A percentile compares a stretch with the other conserved stretches of the same genome.
phyloP scores from a whole-genome alignment of 2,888 invertebrate species.

The Cryptocephalus moraei region DNA sequence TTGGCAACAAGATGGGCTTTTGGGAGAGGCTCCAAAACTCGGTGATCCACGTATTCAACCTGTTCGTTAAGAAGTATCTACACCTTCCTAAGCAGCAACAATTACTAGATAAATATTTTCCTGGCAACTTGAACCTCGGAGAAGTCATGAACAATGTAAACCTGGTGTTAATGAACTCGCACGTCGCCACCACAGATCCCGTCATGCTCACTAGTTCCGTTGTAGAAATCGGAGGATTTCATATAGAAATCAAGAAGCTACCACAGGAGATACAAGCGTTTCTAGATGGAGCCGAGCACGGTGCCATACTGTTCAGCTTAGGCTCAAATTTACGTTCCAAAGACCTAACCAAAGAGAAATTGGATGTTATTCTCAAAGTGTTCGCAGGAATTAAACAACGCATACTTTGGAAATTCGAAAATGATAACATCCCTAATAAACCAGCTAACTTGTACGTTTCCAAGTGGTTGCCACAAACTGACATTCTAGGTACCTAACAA shows the following conservation, averaged over 20 bases:
- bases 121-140: conserved; percentile 21
- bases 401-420: conserved; percentile 39
- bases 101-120: conserved; percentile 24
- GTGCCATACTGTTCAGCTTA: conserved; percentile 36
- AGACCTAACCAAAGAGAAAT: conserved; percentile 23
- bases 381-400: conserved; percentile 33
- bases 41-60: conserved; percentile 27
- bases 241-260: conserved; percentile 22
- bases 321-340: conserved; percentile 34
- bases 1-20: conserved; percentile 40
- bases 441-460: conserved; percentile 25
- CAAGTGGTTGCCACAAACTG: neutral
- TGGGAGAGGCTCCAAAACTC: conserved; percentile 43
- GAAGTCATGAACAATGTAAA: conserved; percentile 22
- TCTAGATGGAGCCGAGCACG: conserved; percentile 30
- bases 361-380: conserved; percentile 26
- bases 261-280: conserved; percentile 28
- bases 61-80: conserved; percentile 16
- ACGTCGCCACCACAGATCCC: conserved; percentile 41
- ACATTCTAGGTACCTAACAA: conserved; percentile 2
- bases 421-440: conserved; percentile 19
- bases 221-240: conserved; percentile 47
- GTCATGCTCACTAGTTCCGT: conserved; percentile 43
- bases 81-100: conserved; percentile 20
- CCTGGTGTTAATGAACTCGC: conserved; percentile 31